phyloP scores from a whole-genome alignment of 2,888 invertebrate species.

The Orchestes rusci region DNA sequence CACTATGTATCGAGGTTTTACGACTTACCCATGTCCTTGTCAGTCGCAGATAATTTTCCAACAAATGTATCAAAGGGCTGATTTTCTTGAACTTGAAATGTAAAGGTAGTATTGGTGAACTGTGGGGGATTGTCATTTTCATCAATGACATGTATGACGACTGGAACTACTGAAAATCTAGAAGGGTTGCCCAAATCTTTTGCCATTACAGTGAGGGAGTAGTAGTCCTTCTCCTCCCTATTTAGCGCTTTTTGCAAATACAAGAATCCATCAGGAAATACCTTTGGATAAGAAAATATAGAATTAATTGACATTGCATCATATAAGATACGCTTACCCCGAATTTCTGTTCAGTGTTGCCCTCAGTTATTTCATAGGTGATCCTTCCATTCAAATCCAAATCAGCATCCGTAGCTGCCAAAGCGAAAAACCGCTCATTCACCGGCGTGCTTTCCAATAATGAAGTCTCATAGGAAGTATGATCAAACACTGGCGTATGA shows the following conservation, averaged over 20 bases:
- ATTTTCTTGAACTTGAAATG: conserved; percentile 83
- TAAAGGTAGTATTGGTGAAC: conserved; percentile 86
- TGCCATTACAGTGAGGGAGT: conserved; percentile 79
- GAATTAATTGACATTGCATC: neutral
- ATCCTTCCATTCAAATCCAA: conserved; percentile 73
- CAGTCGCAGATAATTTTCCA: conserved; percentile 82
- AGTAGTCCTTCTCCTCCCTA: conserved; percentile 86
- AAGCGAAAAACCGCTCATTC: conserved; percentile 83
- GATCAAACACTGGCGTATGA: conserved; percentile 90
- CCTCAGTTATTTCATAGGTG: conserved; percentile 76
- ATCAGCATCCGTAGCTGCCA: conserved; percentile 86
- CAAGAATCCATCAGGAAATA: conserved; percentile 90
- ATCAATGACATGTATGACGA: conserved; percentile 89
- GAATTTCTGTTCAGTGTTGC: conserved; percentile 79
- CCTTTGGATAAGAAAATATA: conserved; percentile 4
- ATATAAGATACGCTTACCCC: conserved; percentile 47
- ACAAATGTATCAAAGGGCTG: conserved; percentile 85
- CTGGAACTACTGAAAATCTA: conserved; percentile 78
- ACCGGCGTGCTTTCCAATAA: conserved; percentile 84
- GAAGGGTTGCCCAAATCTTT: conserved; percentile 72
- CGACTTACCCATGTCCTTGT: conserved; percentile 60
- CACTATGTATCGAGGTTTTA: neutral
- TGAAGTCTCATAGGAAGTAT: conserved; percentile 88
- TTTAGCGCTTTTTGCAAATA: conserved; percentile 83
- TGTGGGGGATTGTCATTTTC: conserved; percentile 94